Conservation (phyloP, 92 coral and sea anemone genomes). For the Desmophyllum pertusum region DNA sequence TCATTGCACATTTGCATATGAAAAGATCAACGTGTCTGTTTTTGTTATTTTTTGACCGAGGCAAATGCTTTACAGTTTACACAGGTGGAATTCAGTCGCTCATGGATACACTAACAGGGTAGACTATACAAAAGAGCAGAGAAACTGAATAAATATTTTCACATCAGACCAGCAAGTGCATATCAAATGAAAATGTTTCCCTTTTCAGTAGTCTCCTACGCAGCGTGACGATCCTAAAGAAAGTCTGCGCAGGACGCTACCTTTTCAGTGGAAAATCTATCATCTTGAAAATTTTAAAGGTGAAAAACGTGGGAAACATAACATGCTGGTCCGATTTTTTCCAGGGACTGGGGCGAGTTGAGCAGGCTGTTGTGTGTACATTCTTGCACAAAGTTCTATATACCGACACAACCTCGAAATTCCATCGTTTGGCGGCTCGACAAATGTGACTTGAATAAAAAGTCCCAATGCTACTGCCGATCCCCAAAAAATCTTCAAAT, state of each 20-base stretch:
- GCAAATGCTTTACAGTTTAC: background rate
- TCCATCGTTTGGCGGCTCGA: no score
- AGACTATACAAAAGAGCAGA: background rate
- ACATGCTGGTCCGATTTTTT: no score
- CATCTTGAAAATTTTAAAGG: background rate
- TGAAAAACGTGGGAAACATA: no score
- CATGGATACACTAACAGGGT: background rate
- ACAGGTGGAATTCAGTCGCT: slow-evolving; percentile 28
- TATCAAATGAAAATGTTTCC: background rate
- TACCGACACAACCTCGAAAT: no score
- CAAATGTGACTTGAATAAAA: no score
- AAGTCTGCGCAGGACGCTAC: no score
- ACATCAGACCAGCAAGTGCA: background rate
- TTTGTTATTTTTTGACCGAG: background rate
- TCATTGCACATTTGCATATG: slow-evolving; percentile 35
- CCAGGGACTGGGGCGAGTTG: no score
- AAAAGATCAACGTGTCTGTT: slow-evolving; percentile 29
- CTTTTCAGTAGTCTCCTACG: no score
- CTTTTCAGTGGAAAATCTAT: background rate
- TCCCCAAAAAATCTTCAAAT: no score
- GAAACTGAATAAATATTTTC: background rate
- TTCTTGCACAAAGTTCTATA: background rate
- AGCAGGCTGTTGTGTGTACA: no score
- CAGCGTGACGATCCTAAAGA: no score
- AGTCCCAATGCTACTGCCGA: no score